Percentiles rank a stretch among this genome's conserved stretches.
phyloP scores from a whole-genome alignment of 1,140 invertebrate genomes.

The Colletes gigas region DNA sequence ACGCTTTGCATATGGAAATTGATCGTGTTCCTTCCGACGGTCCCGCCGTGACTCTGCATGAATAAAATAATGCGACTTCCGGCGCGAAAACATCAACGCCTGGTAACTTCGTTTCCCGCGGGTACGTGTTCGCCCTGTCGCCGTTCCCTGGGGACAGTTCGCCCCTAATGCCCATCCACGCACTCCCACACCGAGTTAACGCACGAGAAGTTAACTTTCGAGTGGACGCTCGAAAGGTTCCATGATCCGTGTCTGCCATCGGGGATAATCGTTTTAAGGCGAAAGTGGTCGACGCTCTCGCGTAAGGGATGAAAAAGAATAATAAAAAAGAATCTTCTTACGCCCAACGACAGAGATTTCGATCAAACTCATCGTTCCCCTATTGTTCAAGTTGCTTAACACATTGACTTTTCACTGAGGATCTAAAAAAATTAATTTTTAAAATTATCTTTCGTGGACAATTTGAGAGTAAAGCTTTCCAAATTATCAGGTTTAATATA shows the following conservation, averaged over 20 bases:
- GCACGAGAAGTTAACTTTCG: constrained; percentile 31
- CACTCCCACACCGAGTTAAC: constrained; percentile 18
- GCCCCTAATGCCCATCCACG: not conserved
- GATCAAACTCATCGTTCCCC: too few species aligned
- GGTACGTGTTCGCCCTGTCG: not conserved
- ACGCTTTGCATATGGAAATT: constrained; percentile 73
- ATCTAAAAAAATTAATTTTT: too few species aligned
- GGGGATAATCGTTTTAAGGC: not conserved
- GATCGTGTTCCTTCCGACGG: constrained; percentile 52
- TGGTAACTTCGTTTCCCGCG: constrained; percentile 16
- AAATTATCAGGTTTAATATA: too few species aligned
- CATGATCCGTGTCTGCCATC: not conserved
- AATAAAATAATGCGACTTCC: constrained; percentile 73
- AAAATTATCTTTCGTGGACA: too few species aligned
- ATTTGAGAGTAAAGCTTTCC: too few species aligned
- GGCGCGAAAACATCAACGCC: constrained; percentile 52
- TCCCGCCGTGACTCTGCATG: constrained; percentile 59
- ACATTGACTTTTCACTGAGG: too few species aligned
- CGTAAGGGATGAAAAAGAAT: too few species aligned
- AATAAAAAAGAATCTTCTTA: too few species aligned
- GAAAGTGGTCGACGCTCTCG: too few species aligned
- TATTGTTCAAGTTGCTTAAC: too few species aligned
- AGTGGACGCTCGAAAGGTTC: constrained; percentile 15
- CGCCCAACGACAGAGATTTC: too few species aligned
- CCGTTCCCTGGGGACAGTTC: constrained; percentile 4